Evolutionary conservation across 2,888 invertebrate species (phyloP), one percentile per base, ranked within the genome.

Genomic region (Calameuta pallipes): DNA sequence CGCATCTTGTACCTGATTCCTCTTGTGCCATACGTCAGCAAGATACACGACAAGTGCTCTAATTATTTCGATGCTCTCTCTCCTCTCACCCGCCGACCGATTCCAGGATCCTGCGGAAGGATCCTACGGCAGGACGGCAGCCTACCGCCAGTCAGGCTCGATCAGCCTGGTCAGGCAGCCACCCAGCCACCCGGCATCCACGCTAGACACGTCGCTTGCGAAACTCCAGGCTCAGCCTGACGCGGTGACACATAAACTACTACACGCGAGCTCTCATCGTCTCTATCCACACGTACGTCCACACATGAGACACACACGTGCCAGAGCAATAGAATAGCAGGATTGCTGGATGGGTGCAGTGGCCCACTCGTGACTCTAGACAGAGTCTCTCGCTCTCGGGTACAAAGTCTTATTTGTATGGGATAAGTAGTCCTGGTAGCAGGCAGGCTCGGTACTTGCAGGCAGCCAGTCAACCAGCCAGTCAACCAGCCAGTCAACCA

Each of bases 241-340:
- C 80, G 73, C 81, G 82, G 81, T 87, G 87, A 86, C 85, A 86
- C 87, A 86, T 70, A 11, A 70, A 30, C 70, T 15, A 70, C 70
- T 0, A 70, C 70, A 23, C 81, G 78, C 80, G 75, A 73, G 80
- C 80, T 82, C 84, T 84, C 83, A 80, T 85, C 82, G 83, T 86
- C 84, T 85, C 86, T 86, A 82, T 82, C 79, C 83, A 79, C 79
- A 74, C 76, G 75, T 81, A 75, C 78, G 79, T 15, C 6, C 9
- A 0, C 70, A 13, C 15, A 41, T 6, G 41, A 4, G 41, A 36
- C 36, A 1, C 41, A 41, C 41, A 15, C 41, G 6, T 6, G 15
- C 6, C 41, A 1, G 41, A 15, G 15, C 41, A 15, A 41, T 15
- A 41, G 41, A 41, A 41, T 41, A 41, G 41, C 41, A 41, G 41